Evolutionary conservation across 2,888 invertebrate genomes (phyloP).

Genomic region (Pachliopta kotzebuea): DNA sequence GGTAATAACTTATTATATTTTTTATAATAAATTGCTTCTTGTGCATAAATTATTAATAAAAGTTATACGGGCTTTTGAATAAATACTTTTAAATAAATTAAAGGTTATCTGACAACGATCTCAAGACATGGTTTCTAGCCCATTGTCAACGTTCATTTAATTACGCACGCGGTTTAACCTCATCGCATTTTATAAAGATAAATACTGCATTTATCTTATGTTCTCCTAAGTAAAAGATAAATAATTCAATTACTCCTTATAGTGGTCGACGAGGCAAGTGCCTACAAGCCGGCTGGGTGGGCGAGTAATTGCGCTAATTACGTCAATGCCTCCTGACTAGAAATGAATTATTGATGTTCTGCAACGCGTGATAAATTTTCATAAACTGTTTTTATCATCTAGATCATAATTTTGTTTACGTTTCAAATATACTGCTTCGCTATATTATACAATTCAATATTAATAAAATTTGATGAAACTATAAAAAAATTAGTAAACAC

Average conservation of each 20-base stretch:
- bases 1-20: background rate
- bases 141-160: conserved; percentile 65
- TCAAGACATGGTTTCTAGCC: conserved; percentile 46
- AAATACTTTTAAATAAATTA: conserved; percentile 33
- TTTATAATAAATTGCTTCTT: background rate
- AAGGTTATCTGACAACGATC: conserved; percentile 41
- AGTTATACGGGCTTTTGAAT: conserved; percentile 21
- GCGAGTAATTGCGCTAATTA: conserved; percentile 75
- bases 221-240: conserved; percentile 59
- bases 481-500: background rate
- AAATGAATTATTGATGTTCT: conserved; percentile 73
- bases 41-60: background rate
- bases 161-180: conserved; percentile 54
- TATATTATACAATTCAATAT: background rate
- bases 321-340: conserved; percentile 70
- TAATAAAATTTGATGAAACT: background rate
- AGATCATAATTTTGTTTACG: conserved; percentile 40
- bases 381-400: conserved; percentile 35
- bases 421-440: background rate
- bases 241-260: conserved; percentile 64
- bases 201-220: conserved; percentile 53
- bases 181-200: conserved; percentile 54
- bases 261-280: conserved; percentile 38
- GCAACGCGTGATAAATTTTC: conserved; percentile 62
- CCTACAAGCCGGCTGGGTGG: conserved; percentile 60